Base-by-base conservation (phyloP, 2,113 vertebrate genomes). In the Gobiocypris rarus region DNA sequence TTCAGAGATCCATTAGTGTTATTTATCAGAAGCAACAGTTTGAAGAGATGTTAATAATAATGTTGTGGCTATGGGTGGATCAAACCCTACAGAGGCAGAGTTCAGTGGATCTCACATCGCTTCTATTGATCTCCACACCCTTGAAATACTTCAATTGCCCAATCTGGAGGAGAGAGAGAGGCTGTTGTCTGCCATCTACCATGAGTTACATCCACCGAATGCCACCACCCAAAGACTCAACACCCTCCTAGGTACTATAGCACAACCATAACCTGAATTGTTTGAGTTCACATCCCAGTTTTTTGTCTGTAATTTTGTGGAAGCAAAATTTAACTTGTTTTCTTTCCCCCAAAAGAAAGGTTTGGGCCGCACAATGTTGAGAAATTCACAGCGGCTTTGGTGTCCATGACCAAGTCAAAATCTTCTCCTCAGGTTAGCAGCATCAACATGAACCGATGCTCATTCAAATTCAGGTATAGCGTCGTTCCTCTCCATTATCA, bases 141-240 rank as follows among this genome's bases (percentile, higher is more conserved):
- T 94, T 76, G 91, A 94, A 79, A 48, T 85, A 31, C 92, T 95
- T 28, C 93, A 93, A 10, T 84, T 95, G 76, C 82, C 83, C 63
- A 82, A 88, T 9, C 73, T 91, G 74, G 90, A 94, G 82, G 93
- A 95, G 9, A 91, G 86, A 79, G 94, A 94, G 90, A 89, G 75
- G 58, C 81, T 94, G 3, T 91, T 95, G 50, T 93, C 94, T 4
- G 92, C 92, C 31, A 90, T 94, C 77, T 94, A 95, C 73, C 89
- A 89, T 67, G 91, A 95, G 70, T 89, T 94, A 31, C 92, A 94
- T 85, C 92, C 94, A 50, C 89, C 91, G 43, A 93, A 89, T 81
- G 43, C 43, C 69, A 78, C 83, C 78, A 88, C 73, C 59, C 85
- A 87, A 76, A 91, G 81, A 63, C 70, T 94, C 2, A 89, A 94